phyloP scores from a whole-genome alignment of 92 coral and sea anemone species.

The Parazoanthus swiftii region DNA sequence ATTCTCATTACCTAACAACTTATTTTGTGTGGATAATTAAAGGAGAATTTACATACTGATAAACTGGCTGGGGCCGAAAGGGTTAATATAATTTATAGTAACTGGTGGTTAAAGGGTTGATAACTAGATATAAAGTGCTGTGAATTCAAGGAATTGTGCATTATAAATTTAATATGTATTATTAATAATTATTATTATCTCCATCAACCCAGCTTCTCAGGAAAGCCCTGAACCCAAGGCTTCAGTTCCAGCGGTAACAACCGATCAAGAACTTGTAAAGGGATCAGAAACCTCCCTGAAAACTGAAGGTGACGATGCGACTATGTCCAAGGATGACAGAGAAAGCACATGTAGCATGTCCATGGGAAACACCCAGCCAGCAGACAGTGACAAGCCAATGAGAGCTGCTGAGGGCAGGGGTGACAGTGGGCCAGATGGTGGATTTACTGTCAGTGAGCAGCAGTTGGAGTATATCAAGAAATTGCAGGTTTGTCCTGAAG shows the following conservation, averaged over 20 bases:
- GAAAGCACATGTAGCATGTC: background rate
- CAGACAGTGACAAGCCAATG: background rate
- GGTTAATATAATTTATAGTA: too few relatives aligned
- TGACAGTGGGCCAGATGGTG: background rate
- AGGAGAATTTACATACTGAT: too few relatives aligned
- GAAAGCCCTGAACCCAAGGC: background rate
- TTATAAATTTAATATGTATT: too few relatives aligned
- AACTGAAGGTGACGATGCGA: background rate
- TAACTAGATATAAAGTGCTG: too few relatives aligned
- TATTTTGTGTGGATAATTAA: too few relatives aligned
- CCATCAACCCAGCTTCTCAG: background rate
- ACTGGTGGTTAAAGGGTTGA: too few relatives aligned
- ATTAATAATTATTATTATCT: background rate
- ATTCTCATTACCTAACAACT: too few relatives aligned
- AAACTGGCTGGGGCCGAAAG: too few relatives aligned
- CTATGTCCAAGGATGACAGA: background rate
- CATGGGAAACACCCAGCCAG: background rate
- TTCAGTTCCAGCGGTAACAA: background rate
- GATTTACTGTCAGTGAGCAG: slow-evolving; percentile 42
- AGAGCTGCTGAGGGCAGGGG: background rate
- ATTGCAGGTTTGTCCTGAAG: slow-evolving; percentile 55
- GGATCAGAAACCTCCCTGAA: background rate
- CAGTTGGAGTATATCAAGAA: slow-evolving; percentile 65
- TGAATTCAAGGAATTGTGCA: too few relatives aligned
- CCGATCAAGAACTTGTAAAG: background rate